Evolutionary conservation across 2,113 vertebrate genomes (phyloP).

Genomic region (Lepidothrix coronata): DNA sequence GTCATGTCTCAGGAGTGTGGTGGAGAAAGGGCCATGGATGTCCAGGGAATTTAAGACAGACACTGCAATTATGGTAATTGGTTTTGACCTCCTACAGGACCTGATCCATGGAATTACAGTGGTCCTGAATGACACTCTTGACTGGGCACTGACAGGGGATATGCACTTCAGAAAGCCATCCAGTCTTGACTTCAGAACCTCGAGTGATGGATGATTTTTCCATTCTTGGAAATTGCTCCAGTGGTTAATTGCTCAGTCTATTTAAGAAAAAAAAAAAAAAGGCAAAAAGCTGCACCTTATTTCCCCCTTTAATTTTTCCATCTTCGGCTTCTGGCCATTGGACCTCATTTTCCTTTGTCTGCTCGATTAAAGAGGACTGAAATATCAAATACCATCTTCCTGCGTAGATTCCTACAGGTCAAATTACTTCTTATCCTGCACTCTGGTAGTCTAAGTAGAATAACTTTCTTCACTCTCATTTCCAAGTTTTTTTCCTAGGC

Average conservation of each 20-base stretch:
- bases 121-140: accelerated
- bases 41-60: conserved; percentile 27
- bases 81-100: conserved; percentile 39
- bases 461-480: neutral
- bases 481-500: neutral
- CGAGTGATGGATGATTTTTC: conserved; percentile 20
- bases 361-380: conserved; percentile 33
- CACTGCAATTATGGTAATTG: conserved; percentile 46
- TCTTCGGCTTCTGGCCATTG: neutral
- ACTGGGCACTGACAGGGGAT: neutral
- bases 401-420: conserved; percentile 1
- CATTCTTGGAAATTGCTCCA: conserved; percentile 50
- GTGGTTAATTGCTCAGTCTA: conserved; percentile 46
- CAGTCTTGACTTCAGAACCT: conserved; percentile 27
- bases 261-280: neutral
- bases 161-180: conserved; percentile 22
- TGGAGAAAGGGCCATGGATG: neutral
- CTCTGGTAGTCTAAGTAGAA: neutral
- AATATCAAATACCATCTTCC: conserved; percentile 35
- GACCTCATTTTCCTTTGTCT: conserved; percentile 40
- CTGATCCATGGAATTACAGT: neutral
- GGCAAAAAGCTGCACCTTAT: neutral
- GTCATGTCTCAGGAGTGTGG: neutral
- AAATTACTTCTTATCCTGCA: conserved; percentile 36
- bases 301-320: conserved; percentile 40